Evolutionary conservation across 2,797 vertebrate species (phyloP).

Genomic region (Peromyscus nudipes): DNA sequence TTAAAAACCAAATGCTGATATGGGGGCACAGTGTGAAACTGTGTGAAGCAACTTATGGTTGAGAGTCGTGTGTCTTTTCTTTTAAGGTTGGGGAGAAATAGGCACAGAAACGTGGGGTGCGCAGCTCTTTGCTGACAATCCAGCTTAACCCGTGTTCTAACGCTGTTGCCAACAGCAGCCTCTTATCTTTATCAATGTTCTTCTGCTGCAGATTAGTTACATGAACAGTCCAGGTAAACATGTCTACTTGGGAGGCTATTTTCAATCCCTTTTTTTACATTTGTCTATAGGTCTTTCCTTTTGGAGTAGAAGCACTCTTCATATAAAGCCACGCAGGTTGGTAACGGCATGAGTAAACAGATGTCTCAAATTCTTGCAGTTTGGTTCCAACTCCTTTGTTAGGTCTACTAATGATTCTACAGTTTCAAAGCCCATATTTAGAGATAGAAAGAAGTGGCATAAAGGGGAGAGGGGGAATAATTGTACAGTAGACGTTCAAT

Average conservation of each 20-base stretch:
- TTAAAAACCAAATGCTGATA: background rate
- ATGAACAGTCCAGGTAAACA: background rate
- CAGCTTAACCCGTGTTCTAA: background rate
- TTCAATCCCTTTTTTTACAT: background rate
- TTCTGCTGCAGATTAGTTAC: background rate
- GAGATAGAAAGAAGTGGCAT: background rate
- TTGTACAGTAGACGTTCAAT: background rate
- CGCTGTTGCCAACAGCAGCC: background rate
- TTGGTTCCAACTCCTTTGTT: slow-evolving; percentile 48
- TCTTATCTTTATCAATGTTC: background rate
- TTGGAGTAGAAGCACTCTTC: slow-evolving; percentile 30
- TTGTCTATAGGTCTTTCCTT: slow-evolving; percentile 8
- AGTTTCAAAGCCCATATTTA: background rate
- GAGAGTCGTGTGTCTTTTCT: background rate
- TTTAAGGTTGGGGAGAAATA: background rate
- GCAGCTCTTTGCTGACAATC: background rate
- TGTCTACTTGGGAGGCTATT: background rate
- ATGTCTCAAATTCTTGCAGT: slow-evolving; percentile 55
- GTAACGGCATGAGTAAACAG: background rate
- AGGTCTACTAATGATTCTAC: slow-evolving; percentile 54
- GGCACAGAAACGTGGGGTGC: background rate
- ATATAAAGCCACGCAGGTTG: background rate
- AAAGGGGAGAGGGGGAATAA: too few species aligned
- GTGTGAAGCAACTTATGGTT: background rate
- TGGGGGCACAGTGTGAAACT: background rate